Conservation (phyloP, 2,113 vertebrate species). For the Dasyornis broadbenti region DNA sequence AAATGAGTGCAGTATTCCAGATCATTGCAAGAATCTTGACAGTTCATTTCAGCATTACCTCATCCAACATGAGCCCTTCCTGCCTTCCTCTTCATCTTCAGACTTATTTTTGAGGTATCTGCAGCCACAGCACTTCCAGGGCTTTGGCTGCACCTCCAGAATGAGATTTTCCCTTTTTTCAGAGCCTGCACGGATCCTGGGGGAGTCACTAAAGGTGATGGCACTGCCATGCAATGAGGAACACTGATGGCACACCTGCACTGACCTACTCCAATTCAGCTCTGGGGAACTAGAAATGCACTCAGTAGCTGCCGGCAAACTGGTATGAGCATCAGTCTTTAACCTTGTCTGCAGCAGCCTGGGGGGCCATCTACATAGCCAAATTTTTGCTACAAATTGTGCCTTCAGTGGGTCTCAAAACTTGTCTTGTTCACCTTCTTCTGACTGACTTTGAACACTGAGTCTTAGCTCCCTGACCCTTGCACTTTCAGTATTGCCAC, state of each 20-base stretch:
- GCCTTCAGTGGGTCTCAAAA: not conserved
- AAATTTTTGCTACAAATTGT: not conserved
- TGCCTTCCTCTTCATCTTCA: not conserved
- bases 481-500: not conserved
- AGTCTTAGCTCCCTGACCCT: not conserved
- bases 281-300: not conserved
- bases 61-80: not conserved
- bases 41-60: not conserved
- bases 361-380: not conserved
- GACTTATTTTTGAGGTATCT: not conserved
- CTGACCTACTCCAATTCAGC: not conserved
- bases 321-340: not conserved
- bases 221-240: not conserved
- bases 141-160: not conserved
- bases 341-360: not conserved
- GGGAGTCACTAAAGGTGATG: accelerated
- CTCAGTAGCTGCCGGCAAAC: not conserved
- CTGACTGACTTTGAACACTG: not conserved
- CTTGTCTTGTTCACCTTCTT: not conserved
- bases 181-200: accelerated
- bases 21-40: not conserved
- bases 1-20: not conserved
- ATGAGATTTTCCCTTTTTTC: not conserved
- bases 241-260: not conserved
- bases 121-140: not conserved